Conservation (phyloP, 2,113 vertebrate species). For the Drymodes brunneopygia region DNA sequence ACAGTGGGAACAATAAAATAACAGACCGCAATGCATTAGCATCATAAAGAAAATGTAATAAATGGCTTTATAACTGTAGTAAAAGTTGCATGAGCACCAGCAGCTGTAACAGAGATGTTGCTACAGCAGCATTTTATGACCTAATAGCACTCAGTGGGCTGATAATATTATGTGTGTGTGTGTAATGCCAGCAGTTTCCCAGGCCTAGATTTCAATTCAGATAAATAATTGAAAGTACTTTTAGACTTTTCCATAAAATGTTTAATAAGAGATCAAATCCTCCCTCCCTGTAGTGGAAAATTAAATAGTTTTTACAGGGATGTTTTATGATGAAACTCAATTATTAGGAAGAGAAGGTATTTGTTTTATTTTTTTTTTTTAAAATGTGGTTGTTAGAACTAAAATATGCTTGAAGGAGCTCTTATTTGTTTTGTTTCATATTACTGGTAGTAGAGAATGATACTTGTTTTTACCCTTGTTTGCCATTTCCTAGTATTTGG, state of each 20-base stretch:
- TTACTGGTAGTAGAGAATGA: not conserved
- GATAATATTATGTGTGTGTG: conserved; percentile 68
- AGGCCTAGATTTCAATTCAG: conserved; percentile 69
- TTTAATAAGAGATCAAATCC: conserved; percentile 77
- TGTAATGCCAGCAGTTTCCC: conserved; percentile 68
- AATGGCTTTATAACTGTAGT: conserved; percentile 81
- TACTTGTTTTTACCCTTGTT: not conserved
- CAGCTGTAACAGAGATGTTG: conserved; percentile 75
- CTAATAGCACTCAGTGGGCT: conserved; percentile 74
- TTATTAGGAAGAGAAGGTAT: not conserved
- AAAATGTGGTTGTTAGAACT: not conserved
- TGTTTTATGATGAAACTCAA: conserved; percentile 59
- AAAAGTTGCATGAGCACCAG: conserved; percentile 76
- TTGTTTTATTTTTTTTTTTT: not conserved
- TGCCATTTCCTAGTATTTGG: not conserved
- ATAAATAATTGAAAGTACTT: conserved; percentile 79
- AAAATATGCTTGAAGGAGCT: conserved; percentile 22
- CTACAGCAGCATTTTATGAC: conserved; percentile 71
- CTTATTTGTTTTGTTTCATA: conserved; percentile 13
- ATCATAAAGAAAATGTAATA: conserved; percentile 80
- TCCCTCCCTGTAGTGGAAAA: conserved; percentile 67
- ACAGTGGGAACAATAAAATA: conserved; percentile 78
- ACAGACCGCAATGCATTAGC: conserved; percentile 74
- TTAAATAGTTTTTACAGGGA: conserved; percentile 74
- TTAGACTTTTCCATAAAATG: conserved; percentile 77